Evolutionary conservation across 2,113 vertebrate species (phyloP), one percentile per base, ranked within the genome.

Genomic region (Climacteris rufus): DNA sequence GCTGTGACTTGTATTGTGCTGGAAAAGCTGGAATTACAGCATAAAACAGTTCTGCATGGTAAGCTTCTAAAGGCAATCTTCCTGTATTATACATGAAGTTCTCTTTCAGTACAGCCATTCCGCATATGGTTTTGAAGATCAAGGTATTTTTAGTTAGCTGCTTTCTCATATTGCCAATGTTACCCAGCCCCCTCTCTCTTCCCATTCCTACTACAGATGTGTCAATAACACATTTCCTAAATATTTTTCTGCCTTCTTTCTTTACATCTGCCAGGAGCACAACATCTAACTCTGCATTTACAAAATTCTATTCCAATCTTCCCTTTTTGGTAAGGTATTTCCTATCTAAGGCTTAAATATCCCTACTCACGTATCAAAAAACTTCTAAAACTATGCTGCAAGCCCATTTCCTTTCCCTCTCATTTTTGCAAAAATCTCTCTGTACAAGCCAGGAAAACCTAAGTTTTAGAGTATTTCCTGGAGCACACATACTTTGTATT

Each of bases 401-500:
- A 90, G 19, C 3, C 11, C 24, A 35, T 35, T 75, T 84, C 13
- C 28, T 15, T 78, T 25, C 39, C 70, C 6, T 18, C 21, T n/a
- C 7, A 25, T n/a, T 89, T 57, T 25, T 30, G 35, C 15, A 92
- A 75, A 90, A 45, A 47, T 18, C 6, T 63, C 17, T 10, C 13
- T 1, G 0, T 5, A 78, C 13, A 54, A 82, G 54, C 3, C 5
- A 84, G 25, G 57, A 76, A 82, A 82, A 57, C 1, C 0, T 6
- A 52, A 11, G 14, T 40, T 82, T 49, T 47, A 7, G 37, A 60
- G 15, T 19, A 78, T 39, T 53, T 52, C 40, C 47, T 75, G 6
- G 6, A 85, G 25, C 0, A 0, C 1, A 17, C 6, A 24, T 28
- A 45, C 10, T 63, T n/a, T 9, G 23, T 52, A 20, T 63, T 59